phyloP scores from a whole-genome alignment of 2,888 invertebrate species.

The Encarsia formosa region DNA sequence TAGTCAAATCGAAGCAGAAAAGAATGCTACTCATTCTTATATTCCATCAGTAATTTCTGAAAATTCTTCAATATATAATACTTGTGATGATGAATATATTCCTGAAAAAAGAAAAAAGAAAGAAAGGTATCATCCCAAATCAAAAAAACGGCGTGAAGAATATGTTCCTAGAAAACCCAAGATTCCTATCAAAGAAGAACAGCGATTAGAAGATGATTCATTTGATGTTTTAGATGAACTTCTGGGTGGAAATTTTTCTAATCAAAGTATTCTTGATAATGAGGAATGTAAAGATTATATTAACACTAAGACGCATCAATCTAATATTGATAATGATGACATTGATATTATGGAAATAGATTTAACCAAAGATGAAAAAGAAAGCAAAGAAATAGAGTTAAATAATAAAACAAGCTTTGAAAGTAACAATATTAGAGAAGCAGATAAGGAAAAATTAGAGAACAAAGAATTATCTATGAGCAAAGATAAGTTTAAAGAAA shows the following conservation, averaged over 20 bases:
- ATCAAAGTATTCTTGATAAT: slow-evolving; percentile 12
- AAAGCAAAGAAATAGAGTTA: slow-evolving; percentile 38
- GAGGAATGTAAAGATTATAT: slow-evolving; percentile 37
- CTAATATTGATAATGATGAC: slow-evolving; percentile 37
- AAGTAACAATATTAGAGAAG: slow-evolving; percentile 8
- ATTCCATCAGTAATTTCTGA: slow-evolving; percentile 42
- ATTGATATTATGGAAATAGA: not conserved
- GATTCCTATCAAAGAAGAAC: slow-evolving; percentile 39
- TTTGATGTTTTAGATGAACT: slow-evolving; percentile 53
- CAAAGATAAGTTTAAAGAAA: not conserved
- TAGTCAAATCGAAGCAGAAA: slow-evolving; percentile 22
- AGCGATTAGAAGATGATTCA: slow-evolving; percentile 39
- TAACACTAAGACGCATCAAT: slow-evolving; percentile 42
- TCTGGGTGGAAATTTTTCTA: slow-evolving; percentile 20
- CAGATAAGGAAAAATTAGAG: slow-evolving; percentile 8
- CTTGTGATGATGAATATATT: slow-evolving; percentile 37
- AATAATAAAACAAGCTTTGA: slow-evolving; percentile 20
- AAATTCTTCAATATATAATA: slow-evolving; percentile 36
- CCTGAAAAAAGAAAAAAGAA: slow-evolving; percentile 37
- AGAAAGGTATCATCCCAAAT: slow-evolving; percentile 44
- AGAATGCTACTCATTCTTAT: slow-evolving; percentile 36
- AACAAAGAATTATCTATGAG: slow-evolving; percentile 1
- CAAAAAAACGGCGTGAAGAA: slow-evolving; percentile 46
- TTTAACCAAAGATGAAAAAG: slow-evolving; percentile 46
- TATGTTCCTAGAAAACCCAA: slow-evolving; percentile 48